Percentiles rank a stretch among this genome's conserved stretches.
These are phyloP conservation scores for Catagonus wagneri DNA, from an alignment of 2,113 vertebrate species.

Conservation along the genomic window DNA sequence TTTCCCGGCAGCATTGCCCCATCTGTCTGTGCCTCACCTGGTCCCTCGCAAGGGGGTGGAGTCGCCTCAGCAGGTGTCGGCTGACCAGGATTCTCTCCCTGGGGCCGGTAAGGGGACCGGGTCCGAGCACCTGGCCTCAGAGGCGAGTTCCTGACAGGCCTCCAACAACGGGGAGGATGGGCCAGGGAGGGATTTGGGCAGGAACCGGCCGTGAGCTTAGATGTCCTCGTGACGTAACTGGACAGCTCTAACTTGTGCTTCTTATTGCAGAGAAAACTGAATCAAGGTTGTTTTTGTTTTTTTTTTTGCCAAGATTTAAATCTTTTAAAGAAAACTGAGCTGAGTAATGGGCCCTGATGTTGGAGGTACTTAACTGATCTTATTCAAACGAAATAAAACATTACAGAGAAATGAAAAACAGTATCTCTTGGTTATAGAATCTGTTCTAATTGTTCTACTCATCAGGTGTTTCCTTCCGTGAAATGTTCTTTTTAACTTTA, in stretches of 20 bases:
- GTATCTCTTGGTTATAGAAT: neutral
- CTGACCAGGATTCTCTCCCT: neutral
- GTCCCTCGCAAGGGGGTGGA: neutral
- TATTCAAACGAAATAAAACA: constrained; percentile 9
- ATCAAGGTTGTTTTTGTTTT: too few species aligned
- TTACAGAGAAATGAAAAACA: constrained; percentile 31
- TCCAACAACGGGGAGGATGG: neutral
- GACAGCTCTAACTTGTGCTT: neutral
- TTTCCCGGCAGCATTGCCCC: neutral
- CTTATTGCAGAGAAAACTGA: neutral
- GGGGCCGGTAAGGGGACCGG: neutral
- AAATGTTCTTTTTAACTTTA: constrained; percentile 47
- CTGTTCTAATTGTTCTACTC: constrained; percentile 7
- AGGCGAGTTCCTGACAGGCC: too few species aligned
- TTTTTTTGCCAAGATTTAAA: neutral
- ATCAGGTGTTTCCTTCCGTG: neutral
- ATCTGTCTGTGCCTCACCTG: neutral
- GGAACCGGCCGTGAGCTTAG: neutral
- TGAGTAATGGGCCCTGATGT: neutral
- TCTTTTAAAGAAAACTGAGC: neutral
- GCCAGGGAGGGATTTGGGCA: neutral
- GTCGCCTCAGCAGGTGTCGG: neutral
- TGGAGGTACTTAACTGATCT: neutral
- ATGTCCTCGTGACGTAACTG: neutral
- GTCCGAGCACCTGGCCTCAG: neutral